Base-by-base conservation (phyloP, 1,140 invertebrate species). In the Drosophila equinoxialis region DNA sequence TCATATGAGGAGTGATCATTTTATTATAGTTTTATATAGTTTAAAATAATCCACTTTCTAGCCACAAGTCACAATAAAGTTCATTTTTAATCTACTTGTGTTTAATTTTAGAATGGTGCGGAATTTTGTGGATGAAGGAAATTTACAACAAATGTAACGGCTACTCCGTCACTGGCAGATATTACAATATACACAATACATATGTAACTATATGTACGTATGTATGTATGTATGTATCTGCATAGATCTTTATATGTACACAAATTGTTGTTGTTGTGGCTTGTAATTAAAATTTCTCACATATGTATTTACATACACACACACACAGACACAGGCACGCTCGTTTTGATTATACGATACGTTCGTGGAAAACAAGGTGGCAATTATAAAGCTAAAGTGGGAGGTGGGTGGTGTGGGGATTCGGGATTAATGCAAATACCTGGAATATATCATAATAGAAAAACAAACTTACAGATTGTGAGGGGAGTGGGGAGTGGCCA, bases 351-450 rank as follows among this genome's bases (percentile, higher is more conserved):
- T 62, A 59, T 60, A 68, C 78, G 30, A 61, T 13, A 69, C 58
- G 68, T 82, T 82, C 83, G 70, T 83, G 77, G 83, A 86, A 86
- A 83, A 87, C 83, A 86, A 79, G 84, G 72, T 74, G 76, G 79
- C 83, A 86, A 86, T 86, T 89, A 86, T 65, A 63, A 77, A 55
- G 45, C 42, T 74, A 79, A 74, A 77, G 70, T 72, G 65, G 8
- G 8, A 6, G 17, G 20, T 23, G 8, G 20, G 60, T 20, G 62
- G 37, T 26, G 2, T 13, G 45, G 26, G 68, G 62, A 48, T 61
- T 71, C 68, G 33, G 55, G 68, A 59, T 23, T 55, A 74, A 76
- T 75, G 74, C 74, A 75, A 76, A 76, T 76, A 76, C 59, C 48
- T 59, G 59, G 66, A 73, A 81, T 20, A 51, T 62, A 71, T 39